Evolutionary conservation across 2,797 vertebrate species (phyloP).

Genomic region (Xenentodon cancila): DNA sequence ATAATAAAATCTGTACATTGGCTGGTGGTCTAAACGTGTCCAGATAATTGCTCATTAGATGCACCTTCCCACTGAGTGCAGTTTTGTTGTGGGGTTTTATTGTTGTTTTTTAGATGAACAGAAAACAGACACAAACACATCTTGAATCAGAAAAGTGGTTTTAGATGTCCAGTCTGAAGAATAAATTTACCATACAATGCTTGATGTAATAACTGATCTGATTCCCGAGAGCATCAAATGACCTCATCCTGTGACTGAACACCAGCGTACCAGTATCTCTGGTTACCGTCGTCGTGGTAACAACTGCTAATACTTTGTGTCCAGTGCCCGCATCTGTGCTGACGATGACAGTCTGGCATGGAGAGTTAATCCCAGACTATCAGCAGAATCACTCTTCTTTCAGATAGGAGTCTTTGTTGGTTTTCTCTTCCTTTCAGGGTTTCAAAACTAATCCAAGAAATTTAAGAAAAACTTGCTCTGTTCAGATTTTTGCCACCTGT

Average conservation of each 20-base stretch:
- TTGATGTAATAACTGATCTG: conserved; percentile 56
- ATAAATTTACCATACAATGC: conserved; percentile 14
- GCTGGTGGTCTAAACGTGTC: too few relatives aligned
- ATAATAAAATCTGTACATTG: too few relatives aligned
- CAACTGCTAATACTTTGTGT: conserved; percentile 60
- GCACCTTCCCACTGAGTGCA: too few relatives aligned
- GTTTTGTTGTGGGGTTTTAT: too few relatives aligned
- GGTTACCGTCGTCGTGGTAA: conserved; percentile 71
- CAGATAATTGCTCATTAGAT: too few relatives aligned
- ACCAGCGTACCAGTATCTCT: conserved; percentile 57
- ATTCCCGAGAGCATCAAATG: conserved; percentile 59
- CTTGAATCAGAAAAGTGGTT: background rate
- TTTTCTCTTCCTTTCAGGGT: too few relatives aligned
- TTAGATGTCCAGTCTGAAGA: conserved; percentile 13
- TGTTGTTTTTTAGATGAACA: too few relatives aligned
- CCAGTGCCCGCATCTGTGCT: conserved; percentile 52
- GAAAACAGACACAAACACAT: background rate
- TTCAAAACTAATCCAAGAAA: too few relatives aligned
- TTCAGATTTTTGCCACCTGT: too few relatives aligned
- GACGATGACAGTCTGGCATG: conserved; percentile 55
- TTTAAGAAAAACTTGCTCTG: too few relatives aligned
- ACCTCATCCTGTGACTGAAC: conserved; percentile 68
- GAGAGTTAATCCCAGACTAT: conserved; percentile 60
- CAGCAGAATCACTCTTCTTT: conserved; percentile 27
- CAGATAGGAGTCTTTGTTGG: too few relatives aligned